phyloP scores from a whole-genome alignment of 2,888 invertebrate species.

The Mystacides longicornis region DNA sequence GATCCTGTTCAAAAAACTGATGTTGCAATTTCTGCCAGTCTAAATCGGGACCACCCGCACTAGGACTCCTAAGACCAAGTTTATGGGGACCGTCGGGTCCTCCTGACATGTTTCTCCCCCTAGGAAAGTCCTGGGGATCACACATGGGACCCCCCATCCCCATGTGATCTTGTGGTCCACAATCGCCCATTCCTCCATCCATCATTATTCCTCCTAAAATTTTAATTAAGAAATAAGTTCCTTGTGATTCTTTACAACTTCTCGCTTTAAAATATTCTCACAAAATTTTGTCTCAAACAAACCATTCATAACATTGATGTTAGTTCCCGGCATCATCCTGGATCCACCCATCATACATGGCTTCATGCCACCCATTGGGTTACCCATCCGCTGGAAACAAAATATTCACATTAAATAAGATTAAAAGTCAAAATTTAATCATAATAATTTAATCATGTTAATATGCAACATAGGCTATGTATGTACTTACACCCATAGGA shows the following conservation, averaged over 20 bases:
- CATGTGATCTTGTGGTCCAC: conserved; percentile 37
- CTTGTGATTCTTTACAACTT: background rate
- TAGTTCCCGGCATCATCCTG: conserved; percentile 48
- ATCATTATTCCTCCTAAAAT: conserved; percentile 46
- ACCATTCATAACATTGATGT: conserved; percentile 48
- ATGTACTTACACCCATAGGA: conserved; percentile 45
- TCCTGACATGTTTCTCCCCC: conserved; percentile 37
- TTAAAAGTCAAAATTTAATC: background rate
- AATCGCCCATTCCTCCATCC: conserved; percentile 43
- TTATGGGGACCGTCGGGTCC: conserved; percentile 32
- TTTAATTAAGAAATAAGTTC: background rate
- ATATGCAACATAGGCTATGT: background rate
- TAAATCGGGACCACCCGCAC: conserved; percentile 54
- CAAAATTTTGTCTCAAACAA: conserved; percentile 24
- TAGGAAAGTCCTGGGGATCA: conserved; percentile 39
- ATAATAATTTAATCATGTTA: background rate
- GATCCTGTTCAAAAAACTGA: conserved; percentile 72
- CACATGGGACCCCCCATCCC: conserved; percentile 44
- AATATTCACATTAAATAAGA: background rate
- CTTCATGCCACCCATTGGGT: conserved; percentile 46
- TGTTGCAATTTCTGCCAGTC: conserved; percentile 90
- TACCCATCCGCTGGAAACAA: conserved; percentile 44
- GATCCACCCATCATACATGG: conserved; percentile 48
- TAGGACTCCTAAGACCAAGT: conserved; percentile 38
- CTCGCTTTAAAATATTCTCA: background rate